Evolutionary conservation across 2,797 vertebrate genomes (phyloP).

Genomic region (Rousettus madagascariensis): DNA sequence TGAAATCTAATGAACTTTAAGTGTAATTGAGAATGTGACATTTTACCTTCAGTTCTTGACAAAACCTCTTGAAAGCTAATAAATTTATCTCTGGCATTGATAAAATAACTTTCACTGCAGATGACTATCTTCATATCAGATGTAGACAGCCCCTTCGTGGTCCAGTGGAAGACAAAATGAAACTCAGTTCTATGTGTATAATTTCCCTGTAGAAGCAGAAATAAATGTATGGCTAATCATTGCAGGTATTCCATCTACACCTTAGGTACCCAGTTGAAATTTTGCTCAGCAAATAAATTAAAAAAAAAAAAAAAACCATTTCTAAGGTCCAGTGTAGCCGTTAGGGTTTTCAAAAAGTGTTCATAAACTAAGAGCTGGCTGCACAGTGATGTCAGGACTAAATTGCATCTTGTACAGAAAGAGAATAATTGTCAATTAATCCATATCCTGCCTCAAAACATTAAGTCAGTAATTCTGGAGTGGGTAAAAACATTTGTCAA

Average conservation of each 20-base stretch:
- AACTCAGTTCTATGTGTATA: not conserved
- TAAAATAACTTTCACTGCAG: not conserved
- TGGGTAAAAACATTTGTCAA: not conserved
- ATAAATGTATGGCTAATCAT: slow-evolving; percentile 11
- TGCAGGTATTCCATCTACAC: not conserved
- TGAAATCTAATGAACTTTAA: not conserved
- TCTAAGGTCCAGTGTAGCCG: not conserved
- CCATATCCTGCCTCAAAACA: not conserved
- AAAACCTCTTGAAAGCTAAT: not conserved
- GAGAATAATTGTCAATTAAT: not conserved
- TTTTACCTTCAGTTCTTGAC: not conserved
- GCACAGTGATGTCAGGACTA: not conserved
- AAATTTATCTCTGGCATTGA: not conserved
- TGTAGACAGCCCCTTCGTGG: not conserved
- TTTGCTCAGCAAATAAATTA: slow-evolving; percentile 44
- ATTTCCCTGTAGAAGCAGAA: slow-evolving; percentile 24
- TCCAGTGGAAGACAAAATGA: not conserved
- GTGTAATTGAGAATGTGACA: not conserved
- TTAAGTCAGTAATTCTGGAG: not conserved
- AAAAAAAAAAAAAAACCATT: too few relatives aligned
- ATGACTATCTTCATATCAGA: not conserved
- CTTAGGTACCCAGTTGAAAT: not conserved
- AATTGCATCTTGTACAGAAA: not conserved
- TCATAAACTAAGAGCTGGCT: not conserved
- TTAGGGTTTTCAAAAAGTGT: slow-evolving; percentile 20